A percentile compares a stretch with the other conserved stretches of the same genome.
These are phyloP conservation scores for Turdus rufiventris DNA, from an alignment of 2,113 vertebrate genomes.

Conservation along the genomic window DNA sequence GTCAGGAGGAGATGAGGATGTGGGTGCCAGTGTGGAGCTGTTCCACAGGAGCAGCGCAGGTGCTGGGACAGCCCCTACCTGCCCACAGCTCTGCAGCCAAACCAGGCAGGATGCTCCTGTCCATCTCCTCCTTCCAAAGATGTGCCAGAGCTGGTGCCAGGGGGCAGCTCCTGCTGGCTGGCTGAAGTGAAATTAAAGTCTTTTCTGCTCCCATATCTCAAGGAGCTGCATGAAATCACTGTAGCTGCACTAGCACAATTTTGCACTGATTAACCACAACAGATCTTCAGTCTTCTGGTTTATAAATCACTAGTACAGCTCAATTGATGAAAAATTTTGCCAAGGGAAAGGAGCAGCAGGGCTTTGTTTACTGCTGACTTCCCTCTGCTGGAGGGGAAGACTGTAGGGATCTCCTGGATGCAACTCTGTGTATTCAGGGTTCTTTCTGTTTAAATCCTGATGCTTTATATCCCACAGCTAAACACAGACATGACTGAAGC, in stretches of 20 bases:
- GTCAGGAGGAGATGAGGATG: background rate
- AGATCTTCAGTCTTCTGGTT: background rate
- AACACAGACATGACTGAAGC: background rate
- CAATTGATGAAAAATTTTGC: background rate
- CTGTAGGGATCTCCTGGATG: background rate
- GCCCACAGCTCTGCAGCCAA: background rate
- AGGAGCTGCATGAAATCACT: background rate
- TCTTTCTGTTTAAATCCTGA: background rate
- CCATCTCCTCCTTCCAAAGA: background rate
- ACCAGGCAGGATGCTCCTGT: background rate
- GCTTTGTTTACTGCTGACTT: background rate
- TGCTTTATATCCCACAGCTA: background rate
- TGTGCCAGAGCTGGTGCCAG: background rate
- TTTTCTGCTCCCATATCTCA: background rate
- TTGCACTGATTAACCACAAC: background rate
- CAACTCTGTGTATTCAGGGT: background rate
- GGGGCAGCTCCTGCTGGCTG: background rate
- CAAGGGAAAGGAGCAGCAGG: background rate
- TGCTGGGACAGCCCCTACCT: background rate
- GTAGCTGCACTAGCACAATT: background rate
- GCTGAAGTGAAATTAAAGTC: background rate
- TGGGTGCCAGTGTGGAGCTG: background rate
- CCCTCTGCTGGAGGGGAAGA: background rate
- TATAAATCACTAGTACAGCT: background rate
- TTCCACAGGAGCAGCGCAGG: fast-evolving